Percentiles rank a stretch among this genome's conserved stretches.
phyloP scores from a whole-genome alignment of 1,140 invertebrate species.

The Charaxes varanes region DNA sequence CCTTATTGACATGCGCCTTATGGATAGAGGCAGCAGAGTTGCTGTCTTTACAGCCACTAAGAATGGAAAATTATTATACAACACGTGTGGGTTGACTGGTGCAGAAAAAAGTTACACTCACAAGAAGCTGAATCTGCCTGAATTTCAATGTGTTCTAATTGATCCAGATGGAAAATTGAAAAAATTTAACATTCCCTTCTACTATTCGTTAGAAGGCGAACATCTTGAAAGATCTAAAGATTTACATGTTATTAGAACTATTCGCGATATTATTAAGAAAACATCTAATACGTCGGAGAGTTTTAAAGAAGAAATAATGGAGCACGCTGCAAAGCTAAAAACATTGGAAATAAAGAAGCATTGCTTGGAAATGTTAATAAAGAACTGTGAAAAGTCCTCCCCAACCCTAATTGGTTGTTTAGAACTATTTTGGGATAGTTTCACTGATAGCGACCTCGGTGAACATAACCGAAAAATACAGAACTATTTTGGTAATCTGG shows the following conservation, averaged over 20 bases:
- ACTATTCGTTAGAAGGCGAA: constrained; percentile 90
- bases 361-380: constrained; percentile 81
- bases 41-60: constrained; percentile 93
- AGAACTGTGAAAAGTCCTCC: constrained; percentile 76
- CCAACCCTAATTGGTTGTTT: constrained; percentile 74
- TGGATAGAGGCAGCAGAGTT: constrained; percentile 89
- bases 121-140: constrained; percentile 73
- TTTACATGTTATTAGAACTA: constrained; percentile 87
- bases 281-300: constrained; percentile 59
- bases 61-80: constrained; percentile 85
- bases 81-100: constrained; percentile 86
- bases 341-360: constrained; percentile 83
- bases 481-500: constrained; percentile 45
- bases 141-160: constrained; percentile 85
- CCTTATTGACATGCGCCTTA: constrained; percentile 57
- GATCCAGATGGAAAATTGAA: constrained; percentile 88
- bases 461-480: constrained; percentile 40
- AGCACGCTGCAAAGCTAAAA: constrained; percentile 79
- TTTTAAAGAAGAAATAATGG: constrained; percentile 68
- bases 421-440: constrained; percentile 66
- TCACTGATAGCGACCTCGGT: constrained; percentile 25
- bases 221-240: constrained; percentile 90
- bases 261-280: constrained; percentile 80
- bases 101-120: constrained; percentile 60
- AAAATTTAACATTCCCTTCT: constrained; percentile 91